phyloP scores from a whole-genome alignment of 2,888 invertebrate species.

The Auanema sp. region DNA sequence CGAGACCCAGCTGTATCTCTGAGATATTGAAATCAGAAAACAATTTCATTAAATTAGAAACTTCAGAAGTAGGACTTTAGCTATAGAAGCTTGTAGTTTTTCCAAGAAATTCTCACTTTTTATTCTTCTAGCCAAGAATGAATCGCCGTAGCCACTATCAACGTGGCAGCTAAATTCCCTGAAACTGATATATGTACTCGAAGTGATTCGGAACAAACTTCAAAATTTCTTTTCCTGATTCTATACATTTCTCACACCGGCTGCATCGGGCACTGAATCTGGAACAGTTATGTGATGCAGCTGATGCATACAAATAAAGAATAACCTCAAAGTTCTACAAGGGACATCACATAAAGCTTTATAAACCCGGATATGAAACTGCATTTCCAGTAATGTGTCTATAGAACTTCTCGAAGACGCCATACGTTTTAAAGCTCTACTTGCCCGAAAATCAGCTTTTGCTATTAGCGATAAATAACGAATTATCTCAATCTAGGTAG shows the following conservation, averaged over 20 bases:
- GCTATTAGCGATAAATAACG: slow-evolving; percentile 29
- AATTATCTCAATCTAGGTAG: slow-evolving; percentile 20
- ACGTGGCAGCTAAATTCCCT: slow-evolving; percentile 43
- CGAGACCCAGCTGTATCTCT: slow-evolving; percentile 16
- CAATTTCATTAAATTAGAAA: slow-evolving; percentile 4
- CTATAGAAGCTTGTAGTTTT: slow-evolving; percentile 35
- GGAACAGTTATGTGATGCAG: neutral
- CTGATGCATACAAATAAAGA: neutral
- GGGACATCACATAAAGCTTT: slow-evolving; percentile 40
- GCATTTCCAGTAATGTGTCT: slow-evolving; percentile 45
- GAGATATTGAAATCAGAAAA: neutral
- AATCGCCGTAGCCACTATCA: slow-evolving; percentile 54
- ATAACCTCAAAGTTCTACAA: slow-evolving; percentile 43
- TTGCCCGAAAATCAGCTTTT: slow-evolving; percentile 27
- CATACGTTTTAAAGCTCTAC: slow-evolving; percentile 34
- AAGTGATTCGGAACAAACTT: neutral
- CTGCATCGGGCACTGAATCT: slow-evolving; percentile 25
- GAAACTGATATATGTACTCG: neutral
- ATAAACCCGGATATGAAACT: slow-evolving; percentile 51
- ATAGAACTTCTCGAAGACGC: slow-evolving; percentile 28
- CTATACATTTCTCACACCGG: slow-evolving; percentile 47
- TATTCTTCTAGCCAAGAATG: slow-evolving; percentile 35
- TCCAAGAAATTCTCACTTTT: slow-evolving; percentile 28
- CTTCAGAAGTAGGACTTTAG: slow-evolving; percentile 37
- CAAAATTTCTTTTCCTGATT: slow-evolving; percentile 50